Evolutionary conservation across 2,888 invertebrate genomes (phyloP).

Genomic region (Aphidoletes aphidimyza): DNA sequence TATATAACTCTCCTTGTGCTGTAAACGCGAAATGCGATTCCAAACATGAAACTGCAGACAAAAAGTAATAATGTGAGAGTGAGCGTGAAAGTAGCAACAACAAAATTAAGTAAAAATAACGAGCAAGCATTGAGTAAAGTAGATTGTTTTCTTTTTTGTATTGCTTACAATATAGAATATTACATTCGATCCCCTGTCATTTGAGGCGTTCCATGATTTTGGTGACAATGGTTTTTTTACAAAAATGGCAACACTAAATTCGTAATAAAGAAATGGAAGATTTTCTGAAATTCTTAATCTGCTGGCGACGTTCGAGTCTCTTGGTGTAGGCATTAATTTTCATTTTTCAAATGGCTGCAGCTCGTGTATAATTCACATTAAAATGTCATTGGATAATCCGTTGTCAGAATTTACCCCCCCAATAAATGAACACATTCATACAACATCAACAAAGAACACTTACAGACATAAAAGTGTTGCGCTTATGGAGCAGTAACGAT

Average conservation of each 20-base stretch:
- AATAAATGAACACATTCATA: neutral
- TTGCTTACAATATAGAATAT: no score
- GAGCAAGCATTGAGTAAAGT: constrained; percentile 24
- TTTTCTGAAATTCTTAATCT: neutral
- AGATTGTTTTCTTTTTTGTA: neutral
- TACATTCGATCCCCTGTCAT: no score
- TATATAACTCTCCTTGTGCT: neutral
- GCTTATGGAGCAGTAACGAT: neutral
- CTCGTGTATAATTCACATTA: constrained; percentile 55
- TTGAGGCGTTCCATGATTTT: no score
- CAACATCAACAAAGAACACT: neutral
- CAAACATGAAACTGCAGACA: constrained; percentile 12
- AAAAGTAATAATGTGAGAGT: neutral
- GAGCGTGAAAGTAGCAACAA: constrained; percentile 1
- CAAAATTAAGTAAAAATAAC: neutral
- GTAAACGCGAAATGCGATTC: neutral
- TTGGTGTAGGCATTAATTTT: constrained; percentile 15
- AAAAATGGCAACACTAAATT: neutral
- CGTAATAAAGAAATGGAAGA: neutral
- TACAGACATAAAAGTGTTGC: neutral
- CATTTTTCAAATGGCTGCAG: constrained; percentile 52
- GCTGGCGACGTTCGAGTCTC: neutral
- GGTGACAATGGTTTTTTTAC: no score
- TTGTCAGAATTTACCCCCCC: neutral
- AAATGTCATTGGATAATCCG: constrained; percentile 55